phyloP scores from a whole-genome alignment of 2,113 vertebrate species.

The Atrichornis clamosus region DNA sequence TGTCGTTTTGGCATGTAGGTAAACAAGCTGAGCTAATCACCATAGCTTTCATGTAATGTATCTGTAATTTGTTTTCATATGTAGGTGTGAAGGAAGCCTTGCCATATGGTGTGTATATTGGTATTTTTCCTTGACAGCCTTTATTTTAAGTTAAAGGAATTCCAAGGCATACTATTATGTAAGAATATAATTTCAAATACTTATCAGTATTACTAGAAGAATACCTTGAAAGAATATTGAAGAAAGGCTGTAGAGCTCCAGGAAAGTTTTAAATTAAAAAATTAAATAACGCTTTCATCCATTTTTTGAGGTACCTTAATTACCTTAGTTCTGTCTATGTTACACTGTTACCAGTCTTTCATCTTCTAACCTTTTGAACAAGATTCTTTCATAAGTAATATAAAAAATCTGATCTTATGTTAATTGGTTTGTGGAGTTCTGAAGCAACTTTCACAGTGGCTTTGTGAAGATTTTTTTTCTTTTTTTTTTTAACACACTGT shows the following conservation, averaged over 20 bases:
- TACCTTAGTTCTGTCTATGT: not conserved
- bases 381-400: not conserved
- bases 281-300: not conserved
- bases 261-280: constrained; percentile 46
- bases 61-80: constrained; percentile 47
- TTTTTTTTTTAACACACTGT: not conserved
- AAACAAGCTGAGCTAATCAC: constrained; percentile 54
- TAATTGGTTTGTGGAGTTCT: not conserved
- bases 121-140: constrained; percentile 51
- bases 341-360: not conserved
- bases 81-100: constrained; percentile 47
- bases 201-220: not conserved
- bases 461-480: not conserved
- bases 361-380: constrained; percentile 30
- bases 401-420: constrained; percentile 1
- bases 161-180: constrained; percentile 30
- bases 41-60: constrained; percentile 25
- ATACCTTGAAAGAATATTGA: constrained; percentile 5
- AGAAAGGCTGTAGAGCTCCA: not conserved
- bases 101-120: constrained; percentile 56
- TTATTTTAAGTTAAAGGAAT: constrained; percentile 55
- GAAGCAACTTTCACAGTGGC: not conserved
- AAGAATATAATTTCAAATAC: not conserved
- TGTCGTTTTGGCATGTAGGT: constrained; percentile 38
- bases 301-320: constrained; percentile 19